These are phyloP conservation scores for Tiliqua scincoides DNA, from an alignment of 2,113 vertebrate genomes.

Conservation along the genomic window DNA sequence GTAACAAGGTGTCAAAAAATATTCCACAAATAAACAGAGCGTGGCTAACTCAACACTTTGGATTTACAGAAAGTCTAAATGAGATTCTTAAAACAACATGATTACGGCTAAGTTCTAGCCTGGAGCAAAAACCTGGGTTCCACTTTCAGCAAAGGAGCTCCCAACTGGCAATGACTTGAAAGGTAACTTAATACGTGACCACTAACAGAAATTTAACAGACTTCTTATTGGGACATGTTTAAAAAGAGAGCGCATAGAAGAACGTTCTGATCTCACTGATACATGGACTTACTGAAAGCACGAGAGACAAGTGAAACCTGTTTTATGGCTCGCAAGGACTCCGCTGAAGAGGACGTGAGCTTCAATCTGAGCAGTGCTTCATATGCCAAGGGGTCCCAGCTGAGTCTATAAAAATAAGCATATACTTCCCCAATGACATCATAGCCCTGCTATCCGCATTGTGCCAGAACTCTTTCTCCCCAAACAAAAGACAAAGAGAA, in stretches of 20 bases:
- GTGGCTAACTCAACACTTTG: conserved; percentile 75
- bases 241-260: conserved; percentile 70
- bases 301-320: conserved; percentile 78
- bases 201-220: conserved; percentile 81
- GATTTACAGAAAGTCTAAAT: conserved; percentile 78
- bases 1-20: conserved; percentile 86
- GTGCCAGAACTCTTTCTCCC: conserved; percentile 48
- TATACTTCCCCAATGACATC: conserved; percentile 74
- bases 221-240: conserved; percentile 73
- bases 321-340: conserved; percentile 81
- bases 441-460: conserved; percentile 69
- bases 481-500: conserved; percentile 61
- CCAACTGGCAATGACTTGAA: conserved; percentile 82
- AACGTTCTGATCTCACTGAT: conserved; percentile 80
- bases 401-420: conserved; percentile 87
- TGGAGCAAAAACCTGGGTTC: conserved; percentile 73
- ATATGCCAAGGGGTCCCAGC: conserved; percentile 77
- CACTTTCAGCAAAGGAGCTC: conserved; percentile 67
- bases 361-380: conserved; percentile 73
- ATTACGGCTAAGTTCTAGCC: conserved; percentile 65
- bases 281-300: conserved; percentile 74
- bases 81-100: conserved; percentile 79
- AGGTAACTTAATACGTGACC: conserved; percentile 75
- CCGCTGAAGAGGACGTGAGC: conserved; percentile 79
- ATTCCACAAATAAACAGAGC: conserved; percentile 84